Evolutionary conservation across 2,888 invertebrate genomes (phyloP).

Genomic region (Lasioglossum oenotherae): DNA sequence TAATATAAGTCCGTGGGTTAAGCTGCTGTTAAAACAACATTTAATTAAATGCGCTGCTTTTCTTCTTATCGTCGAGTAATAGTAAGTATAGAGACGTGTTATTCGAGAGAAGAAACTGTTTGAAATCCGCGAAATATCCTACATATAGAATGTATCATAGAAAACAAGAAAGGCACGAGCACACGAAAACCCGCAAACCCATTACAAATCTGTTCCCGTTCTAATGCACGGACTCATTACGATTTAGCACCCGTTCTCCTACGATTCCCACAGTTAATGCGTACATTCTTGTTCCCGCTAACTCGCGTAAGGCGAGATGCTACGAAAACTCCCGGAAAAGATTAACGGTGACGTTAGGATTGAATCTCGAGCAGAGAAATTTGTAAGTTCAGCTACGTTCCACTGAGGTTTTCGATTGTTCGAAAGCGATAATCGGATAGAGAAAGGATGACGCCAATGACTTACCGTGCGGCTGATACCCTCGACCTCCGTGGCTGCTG

Average conservation of each 20-base stretch:
- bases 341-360: constrained; percentile 16
- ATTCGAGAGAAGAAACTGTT: not conserved
- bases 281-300: not conserved
- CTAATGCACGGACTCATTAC: constrained; percentile 29
- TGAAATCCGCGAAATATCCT: not conserved
- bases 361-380: constrained; percentile 21
- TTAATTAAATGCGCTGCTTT: constrained; percentile 75
- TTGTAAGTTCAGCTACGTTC: constrained; percentile 53
- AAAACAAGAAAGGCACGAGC: constrained; percentile 21
- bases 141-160: not conserved
- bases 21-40: constrained; percentile 83
- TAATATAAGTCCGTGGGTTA: constrained; percentile 83
- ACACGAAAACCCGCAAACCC: constrained; percentile 36
- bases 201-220: constrained; percentile 33
- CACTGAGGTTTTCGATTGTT: constrained; percentile 49
- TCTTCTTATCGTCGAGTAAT: constrained; percentile 42
- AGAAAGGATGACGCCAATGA: constrained; percentile 67
- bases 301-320: not conserved
- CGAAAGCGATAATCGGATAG: constrained; percentile 61
- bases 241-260: not conserved
- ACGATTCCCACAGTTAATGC: not conserved
- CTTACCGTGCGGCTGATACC: constrained; percentile 95
- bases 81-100: constrained; percentile 16
- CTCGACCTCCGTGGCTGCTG: constrained; percentile 91
- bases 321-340: not conserved